Evolutionary conservation across 2,113 vertebrate genomes (phyloP).

Genomic region (Suricata suricatta): DNA sequence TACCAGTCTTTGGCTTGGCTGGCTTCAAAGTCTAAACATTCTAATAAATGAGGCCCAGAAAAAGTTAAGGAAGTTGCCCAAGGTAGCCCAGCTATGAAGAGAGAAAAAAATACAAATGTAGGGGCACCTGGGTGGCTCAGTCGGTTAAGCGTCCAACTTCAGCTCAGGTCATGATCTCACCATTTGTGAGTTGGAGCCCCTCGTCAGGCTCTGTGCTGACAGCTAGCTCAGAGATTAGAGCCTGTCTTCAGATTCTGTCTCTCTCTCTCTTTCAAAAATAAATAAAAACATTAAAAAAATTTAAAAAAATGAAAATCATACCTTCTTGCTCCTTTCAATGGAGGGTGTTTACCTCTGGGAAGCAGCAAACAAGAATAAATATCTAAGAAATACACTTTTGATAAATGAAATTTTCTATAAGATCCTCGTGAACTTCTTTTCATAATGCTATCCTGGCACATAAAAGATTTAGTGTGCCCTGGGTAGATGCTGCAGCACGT

Average conservation of each 20-base stretch:
- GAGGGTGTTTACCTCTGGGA: conserved; percentile 21
- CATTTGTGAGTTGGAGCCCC: too few species aligned
- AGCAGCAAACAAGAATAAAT: conserved; percentile 38
- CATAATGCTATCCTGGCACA: conserved; percentile 44
- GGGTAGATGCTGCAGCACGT: conserved; percentile 12
- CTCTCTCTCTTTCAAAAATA: too few species aligned
- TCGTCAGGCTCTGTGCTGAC: too few species aligned
- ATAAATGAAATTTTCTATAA: conserved; percentile 61
- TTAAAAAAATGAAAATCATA: background rate
- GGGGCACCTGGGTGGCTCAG: too few species aligned
- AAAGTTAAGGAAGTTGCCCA: conserved; percentile 40
- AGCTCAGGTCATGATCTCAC: too few species aligned
- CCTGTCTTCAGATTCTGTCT: too few species aligned
- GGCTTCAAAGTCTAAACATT: conserved; percentile 1
- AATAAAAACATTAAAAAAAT: background rate
- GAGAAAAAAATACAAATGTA: background rate
- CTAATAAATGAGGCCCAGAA: background rate
- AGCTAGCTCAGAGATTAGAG: too few species aligned
- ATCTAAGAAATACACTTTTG: conserved; percentile 50
- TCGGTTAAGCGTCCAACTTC: too few species aligned
- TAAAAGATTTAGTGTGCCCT: conserved; percentile 47
- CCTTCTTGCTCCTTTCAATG: background rate
- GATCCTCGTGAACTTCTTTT: conserved; percentile 68
- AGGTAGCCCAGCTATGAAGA: background rate
- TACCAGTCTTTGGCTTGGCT: background rate